These are phyloP conservation scores for Drosophila bunnanda DNA, from an alignment of 2,888 invertebrate species.

Conservation along the genomic window DNA sequence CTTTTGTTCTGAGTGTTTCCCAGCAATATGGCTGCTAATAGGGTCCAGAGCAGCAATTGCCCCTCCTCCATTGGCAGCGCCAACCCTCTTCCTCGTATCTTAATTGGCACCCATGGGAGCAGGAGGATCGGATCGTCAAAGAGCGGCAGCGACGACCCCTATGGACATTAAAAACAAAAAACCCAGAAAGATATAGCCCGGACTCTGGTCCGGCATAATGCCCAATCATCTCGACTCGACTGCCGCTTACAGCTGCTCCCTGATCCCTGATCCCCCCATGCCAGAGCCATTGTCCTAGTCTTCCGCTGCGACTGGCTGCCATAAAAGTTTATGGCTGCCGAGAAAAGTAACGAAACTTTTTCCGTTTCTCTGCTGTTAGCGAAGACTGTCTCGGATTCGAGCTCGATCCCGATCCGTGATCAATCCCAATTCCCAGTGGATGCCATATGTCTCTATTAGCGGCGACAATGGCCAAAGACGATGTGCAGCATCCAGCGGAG, in stretches of 20 bases:
- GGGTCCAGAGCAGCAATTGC: conserved; percentile 18
- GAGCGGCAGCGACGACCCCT: conserved; percentile 60
- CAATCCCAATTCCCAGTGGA: conserved; percentile 41
- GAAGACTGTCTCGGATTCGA: conserved; percentile 22
- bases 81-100: conserved; percentile 54
- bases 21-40: conserved; percentile 47
- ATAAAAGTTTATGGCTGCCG: conserved; percentile 71
- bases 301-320: conserved; percentile 45
- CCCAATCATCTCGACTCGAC: conserved; percentile 74
- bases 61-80: conserved; percentile 13
- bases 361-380: conserved; percentile 50
- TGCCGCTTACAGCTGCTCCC: conserved; percentile 75
- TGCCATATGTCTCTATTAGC: conserved; percentile 75
- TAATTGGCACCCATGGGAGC: conserved; percentile 73
- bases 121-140: conserved; percentile 37
- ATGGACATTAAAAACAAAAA: conserved; percentile 28
- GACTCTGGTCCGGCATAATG: conserved; percentile 39
- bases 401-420: conserved; percentile 44
- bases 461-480: conserved; percentile 57
- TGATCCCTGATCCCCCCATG: conserved; percentile 6
- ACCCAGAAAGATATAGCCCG: conserved; percentile 26
- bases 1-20: conserved; percentile 3
- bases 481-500: conserved; percentile 52
- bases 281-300: conserved; percentile 65
- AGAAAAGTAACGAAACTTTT: conserved; percentile 72